Conservation (phyloP, 2,113 vertebrate genomes). For the Hypanus sabinus region DNA sequence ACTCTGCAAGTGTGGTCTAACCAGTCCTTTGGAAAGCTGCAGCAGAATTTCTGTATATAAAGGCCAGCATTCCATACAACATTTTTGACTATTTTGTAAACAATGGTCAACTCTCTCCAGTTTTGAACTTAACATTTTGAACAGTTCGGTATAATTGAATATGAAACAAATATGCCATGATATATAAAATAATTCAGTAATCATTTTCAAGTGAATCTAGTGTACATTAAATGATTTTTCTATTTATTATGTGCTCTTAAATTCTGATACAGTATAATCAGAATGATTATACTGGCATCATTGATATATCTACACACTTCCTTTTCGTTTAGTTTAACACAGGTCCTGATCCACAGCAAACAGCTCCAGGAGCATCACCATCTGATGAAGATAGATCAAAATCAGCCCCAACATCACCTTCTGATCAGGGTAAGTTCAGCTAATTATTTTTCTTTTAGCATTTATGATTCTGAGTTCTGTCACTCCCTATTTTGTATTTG, state of each 20-base stretch:
- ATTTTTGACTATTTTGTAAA: too few relatives aligned
- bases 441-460: background rate
- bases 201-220: background rate
- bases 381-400: constrained; percentile 81
- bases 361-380: constrained; percentile 70
- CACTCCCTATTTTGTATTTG: background rate
- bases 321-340: constrained; percentile 69
- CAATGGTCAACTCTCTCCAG: background rate
- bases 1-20: too few relatives aligned
- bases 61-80: too few relatives aligned
- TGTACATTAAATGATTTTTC: background rate
- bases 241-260: background rate
- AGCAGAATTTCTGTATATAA: too few relatives aligned
- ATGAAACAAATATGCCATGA: background rate
- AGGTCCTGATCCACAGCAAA: constrained; percentile 77
- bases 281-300: background rate
- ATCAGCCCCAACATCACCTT: constrained; percentile 85
- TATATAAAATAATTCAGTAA: background rate
- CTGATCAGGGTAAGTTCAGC: constrained; percentile 74
- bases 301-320: background rate
- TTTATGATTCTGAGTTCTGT: background rate
- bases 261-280: background rate
- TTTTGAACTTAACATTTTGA: background rate
- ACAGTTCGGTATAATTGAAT: background rate
- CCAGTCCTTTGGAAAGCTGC: too few relatives aligned